phyloP scores from a whole-genome alignment of 2,888 invertebrate genomes.

The Caenorhabditis plicata region DNA sequence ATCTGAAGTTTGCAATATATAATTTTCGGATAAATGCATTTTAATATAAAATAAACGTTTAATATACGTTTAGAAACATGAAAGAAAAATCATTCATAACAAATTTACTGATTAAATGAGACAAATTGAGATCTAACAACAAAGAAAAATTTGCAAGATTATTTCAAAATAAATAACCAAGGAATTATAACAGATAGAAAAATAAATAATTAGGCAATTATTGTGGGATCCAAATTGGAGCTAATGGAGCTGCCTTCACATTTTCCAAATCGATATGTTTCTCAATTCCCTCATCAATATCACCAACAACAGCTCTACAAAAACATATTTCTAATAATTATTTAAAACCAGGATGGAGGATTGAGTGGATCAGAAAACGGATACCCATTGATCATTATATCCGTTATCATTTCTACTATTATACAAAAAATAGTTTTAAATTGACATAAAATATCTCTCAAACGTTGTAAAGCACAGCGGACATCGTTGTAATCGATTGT shows the following conservation, averaged over 20 bases:
- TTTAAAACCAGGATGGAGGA: background rate
- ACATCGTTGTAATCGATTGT: background rate
- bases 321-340: constrained; percentile 9
- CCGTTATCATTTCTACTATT: no score
- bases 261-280: constrained; percentile 69
- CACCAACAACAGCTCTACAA: constrained; percentile 72
- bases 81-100: constrained; percentile 5
- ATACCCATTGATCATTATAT: no score
- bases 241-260: constrained; percentile 71
- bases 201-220: constrained; percentile 7
- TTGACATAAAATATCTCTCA: background rate
- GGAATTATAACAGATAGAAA: background rate
- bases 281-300: constrained; percentile 72
- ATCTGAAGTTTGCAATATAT: no score
- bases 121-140: background rate
- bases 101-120: background rate
- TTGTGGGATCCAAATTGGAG: constrained; percentile 65
- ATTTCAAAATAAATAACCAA: background rate
- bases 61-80: no score
- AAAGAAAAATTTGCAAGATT: background rate
- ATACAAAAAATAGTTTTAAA: no score
- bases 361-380: background rate
- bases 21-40: no score
- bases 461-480: background rate
- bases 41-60: no score